These are phyloP conservation scores for Tinamus guttatus DNA, from an alignment of 2,113 vertebrate species.

Conservation along the genomic window DNA sequence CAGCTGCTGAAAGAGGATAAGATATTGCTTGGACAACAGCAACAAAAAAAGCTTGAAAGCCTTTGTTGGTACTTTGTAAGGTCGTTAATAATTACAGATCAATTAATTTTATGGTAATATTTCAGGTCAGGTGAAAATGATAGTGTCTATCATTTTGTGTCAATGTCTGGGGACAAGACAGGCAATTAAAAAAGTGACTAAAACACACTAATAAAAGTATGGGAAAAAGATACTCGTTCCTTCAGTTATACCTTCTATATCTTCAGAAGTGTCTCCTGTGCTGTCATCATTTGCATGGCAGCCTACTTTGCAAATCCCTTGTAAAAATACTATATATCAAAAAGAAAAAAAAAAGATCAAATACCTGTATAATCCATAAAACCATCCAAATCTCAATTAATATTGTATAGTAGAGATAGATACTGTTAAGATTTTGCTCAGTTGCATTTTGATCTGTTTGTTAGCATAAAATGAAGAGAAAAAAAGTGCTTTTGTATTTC, in stretches of 20 bases:
- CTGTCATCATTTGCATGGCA: background rate
- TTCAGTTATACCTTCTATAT: background rate
- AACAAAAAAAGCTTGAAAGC: background rate
- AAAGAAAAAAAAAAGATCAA: background rate
- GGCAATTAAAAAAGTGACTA: background rate
- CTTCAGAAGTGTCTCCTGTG: background rate
- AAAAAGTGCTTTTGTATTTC: background rate
- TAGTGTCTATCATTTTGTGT: background rate
- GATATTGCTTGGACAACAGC: background rate
- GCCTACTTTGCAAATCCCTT: background rate
- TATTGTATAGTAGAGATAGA: constrained; percentile 53
- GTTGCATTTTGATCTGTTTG: background rate
- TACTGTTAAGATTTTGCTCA: constrained; percentile 39
- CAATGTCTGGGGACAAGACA: background rate
- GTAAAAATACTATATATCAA: background rate
- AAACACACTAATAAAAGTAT: background rate
- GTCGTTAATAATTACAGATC: background rate
- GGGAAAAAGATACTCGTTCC: background rate
- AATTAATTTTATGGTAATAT: background rate
- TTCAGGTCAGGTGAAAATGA: background rate
- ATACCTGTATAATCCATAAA: background rate
- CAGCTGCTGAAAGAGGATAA: background rate
- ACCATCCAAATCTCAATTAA: constrained; percentile 26
- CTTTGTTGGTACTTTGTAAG: background rate
- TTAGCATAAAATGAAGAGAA: background rate